Conservation (phyloP, 2,888 invertebrate species). For the Antheraea yamamai region DNA sequence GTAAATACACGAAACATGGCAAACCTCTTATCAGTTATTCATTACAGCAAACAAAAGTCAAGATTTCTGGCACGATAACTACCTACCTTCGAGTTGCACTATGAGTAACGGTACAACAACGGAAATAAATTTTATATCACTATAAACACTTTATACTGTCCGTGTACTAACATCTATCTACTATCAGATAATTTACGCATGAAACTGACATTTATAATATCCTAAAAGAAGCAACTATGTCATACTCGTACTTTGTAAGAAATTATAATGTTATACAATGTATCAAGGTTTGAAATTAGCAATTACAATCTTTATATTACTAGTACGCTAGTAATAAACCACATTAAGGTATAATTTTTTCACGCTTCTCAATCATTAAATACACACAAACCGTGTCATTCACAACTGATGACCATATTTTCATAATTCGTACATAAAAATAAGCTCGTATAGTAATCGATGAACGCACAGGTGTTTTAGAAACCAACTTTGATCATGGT, state of each 20-base stretch:
- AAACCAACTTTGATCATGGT: conserved; percentile 8
- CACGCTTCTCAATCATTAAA: neutral
- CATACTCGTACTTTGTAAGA: neutral
- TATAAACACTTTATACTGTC: conserved; percentile 24
- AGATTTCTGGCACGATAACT: conserved; percentile 38
- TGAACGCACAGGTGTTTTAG: conserved; percentile 11
- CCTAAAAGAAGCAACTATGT: conserved; percentile 11
- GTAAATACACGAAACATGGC: conserved; percentile 35
- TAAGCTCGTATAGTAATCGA: neutral
- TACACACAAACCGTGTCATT: conserved; percentile 6
- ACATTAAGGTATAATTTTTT: neutral
- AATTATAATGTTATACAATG: conserved; percentile 2
- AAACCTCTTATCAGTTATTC: conserved; percentile 47
- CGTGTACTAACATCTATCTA: conserved; percentile 22
- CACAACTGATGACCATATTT: neutral
- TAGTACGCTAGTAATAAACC: neutral
- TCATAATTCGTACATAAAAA: conserved; percentile 1
- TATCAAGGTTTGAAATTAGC: neutral
- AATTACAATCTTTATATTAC: neutral
- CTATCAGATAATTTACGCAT: neutral
- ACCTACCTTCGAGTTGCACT: conserved; percentile 29
- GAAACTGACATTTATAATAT: neutral
- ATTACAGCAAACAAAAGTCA: conserved; percentile 42
- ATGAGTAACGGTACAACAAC: conserved; percentile 28
- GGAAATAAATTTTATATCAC: conserved; percentile 30